A percentile compares a stretch with the other conserved stretches of the same genome.
Evolutionary conservation across 2,113 vertebrate species (phyloP).

Genomic region (Bos taurus): ARS-UCD2.0 NC_037339.1:71071501-71072000

Average conservation of each 20-base stretch:
- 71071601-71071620: background rate
- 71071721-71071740: background rate
- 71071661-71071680: background rate
- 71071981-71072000: background rate
- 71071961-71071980: background rate
- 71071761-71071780: background rate
- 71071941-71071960: background rate
- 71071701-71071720: background rate
- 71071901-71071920: background rate
- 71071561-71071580: background rate
- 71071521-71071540: background rate
- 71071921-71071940: rapidly evolving
- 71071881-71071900: background rate
- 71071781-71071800: background rate
- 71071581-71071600: background rate
- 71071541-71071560: background rate
- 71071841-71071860: background rate
- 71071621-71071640: background rate
- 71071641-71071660: background rate
- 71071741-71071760: background rate
- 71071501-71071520: background rate
- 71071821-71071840: background rate
- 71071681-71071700: background rate
- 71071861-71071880: rapidly evolving
- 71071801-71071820: background rate